These are phyloP conservation scores for Cosmorhoe ocellata DNA, from an alignment of 2,888 invertebrate genomes.

Conservation along the genomic window DNA sequence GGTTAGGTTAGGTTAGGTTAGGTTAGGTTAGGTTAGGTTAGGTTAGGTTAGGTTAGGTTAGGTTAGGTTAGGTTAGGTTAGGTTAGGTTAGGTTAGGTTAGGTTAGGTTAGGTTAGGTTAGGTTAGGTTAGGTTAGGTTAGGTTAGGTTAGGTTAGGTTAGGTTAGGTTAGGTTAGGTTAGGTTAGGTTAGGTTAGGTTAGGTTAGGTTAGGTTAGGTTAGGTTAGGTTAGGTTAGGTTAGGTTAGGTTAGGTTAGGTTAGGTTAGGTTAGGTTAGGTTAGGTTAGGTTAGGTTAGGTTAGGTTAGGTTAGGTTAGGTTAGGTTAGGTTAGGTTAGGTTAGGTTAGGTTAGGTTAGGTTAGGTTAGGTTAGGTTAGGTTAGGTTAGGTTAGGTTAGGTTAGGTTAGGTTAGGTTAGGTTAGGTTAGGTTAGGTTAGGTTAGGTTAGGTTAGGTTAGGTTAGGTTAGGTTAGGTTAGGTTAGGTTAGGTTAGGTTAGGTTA, in stretches of 20 bases:
- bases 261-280: slow-evolving; percentile 24
- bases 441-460: slow-evolving; percentile 14
- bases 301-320: slow-evolving; percentile 20
- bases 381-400: slow-evolving; percentile 21
- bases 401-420: slow-evolving; percentile 20
- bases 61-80: slow-evolving; percentile 13
- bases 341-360: slow-evolving; percentile 20
- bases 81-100: slow-evolving; percentile 8
- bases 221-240: slow-evolving; percentile 20
- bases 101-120: slow-evolving; percentile 8
- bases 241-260: slow-evolving; percentile 24
- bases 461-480: slow-evolving; percentile 10
- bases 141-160: slow-evolving; percentile 8
- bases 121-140: slow-evolving; percentile 8
- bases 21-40: no score
- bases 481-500: slow-evolving; percentile 10
- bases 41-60: slow-evolving; percentile 19
- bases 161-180: slow-evolving; percentile 13
- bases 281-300: slow-evolving; percentile 20
- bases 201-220: slow-evolving; percentile 21
- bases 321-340: slow-evolving; percentile 17
- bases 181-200: slow-evolving; percentile 20
- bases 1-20: no score
- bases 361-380: slow-evolving; percentile 20
- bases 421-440: slow-evolving; percentile 20